Base-by-base conservation (phyloP, 2,888 invertebrate species). In the Biston stratarius region DNA sequence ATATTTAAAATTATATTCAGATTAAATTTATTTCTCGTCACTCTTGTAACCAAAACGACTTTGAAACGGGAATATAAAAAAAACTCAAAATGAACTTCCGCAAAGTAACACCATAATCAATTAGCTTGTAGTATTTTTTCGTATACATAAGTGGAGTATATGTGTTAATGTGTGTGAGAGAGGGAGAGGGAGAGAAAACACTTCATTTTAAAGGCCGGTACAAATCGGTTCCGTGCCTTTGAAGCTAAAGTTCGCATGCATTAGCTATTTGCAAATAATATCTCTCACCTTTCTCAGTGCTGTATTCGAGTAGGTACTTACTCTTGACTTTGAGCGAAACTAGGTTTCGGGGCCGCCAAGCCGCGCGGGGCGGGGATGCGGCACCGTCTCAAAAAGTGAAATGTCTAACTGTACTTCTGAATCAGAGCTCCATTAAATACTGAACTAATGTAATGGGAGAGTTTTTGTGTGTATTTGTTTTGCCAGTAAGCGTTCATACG, bases 351-450 rank as follows among this genome's bases (percentile, higher is more conserved):
- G 91, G 92, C 72, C 91, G 81, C 64, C 52, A 73, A 74, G 74
- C 66, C 72, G 73, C 73, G 74, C 66, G 72, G 67, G 73, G 68
- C 71, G 58, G 77, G 73, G 79, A 78, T 70, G 70, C 73, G 70
- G 73, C 71, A 66, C 72, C 81, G 85, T 86, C 88, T 88, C 88
- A 83, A 91, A 92, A 92, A 92, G 92, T 92, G 92, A 92, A 92
- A 92, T 81, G 72, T 83, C 81, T 88, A 89, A 88, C 89, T 81
- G 90, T 88, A 82, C 77, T 66, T 73, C 64, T 74, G 74, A 75
- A 69, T 76, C 73, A 75, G 75, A 72, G 62, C 44, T 48, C 53
- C 57, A 63, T 68, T 68, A 63, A 55, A 62, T 24, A 45, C 36
- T 44, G 51, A 55, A 59, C 58, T 48, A 58, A 57, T 57, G 34